Conservation (phyloP, 1,140 invertebrate genomes). For the Trichonephila clavata region DNA sequence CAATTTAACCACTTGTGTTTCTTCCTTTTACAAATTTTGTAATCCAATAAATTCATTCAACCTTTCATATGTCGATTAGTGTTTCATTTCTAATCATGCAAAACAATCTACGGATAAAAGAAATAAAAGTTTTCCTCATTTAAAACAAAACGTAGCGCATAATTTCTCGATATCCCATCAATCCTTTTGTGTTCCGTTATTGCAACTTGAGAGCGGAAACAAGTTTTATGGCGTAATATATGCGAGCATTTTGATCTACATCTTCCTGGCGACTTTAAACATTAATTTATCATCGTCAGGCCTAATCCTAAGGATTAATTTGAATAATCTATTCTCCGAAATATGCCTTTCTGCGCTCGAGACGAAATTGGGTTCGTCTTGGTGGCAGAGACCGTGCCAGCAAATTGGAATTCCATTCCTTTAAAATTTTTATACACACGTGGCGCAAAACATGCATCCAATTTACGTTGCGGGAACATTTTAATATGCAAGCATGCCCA, state of each 20-base stretch:
- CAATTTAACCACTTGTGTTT: too few relatives aligned
- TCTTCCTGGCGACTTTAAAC: conserved; percentile 14
- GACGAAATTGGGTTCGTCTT: neutral
- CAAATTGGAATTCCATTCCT: conserved; percentile 36
- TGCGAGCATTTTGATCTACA: conserved; percentile 24
- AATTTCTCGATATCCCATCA: neutral
- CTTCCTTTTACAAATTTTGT: too few relatives aligned
- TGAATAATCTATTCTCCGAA: conserved; percentile 10
- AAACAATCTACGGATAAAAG: neutral
- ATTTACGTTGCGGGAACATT: conserved; percentile 4
- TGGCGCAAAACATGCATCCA: conserved; percentile 47
- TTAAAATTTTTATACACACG: conserved; percentile 46
- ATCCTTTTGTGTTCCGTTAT: neutral
- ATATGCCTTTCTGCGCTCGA: neutral
- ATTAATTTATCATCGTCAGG: conserved; percentile 38
- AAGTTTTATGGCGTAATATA: neutral
- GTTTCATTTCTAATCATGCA: neutral
- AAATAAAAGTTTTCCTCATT: neutral
- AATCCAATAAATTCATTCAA: too few relatives aligned
- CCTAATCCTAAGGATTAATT: conserved; percentile 10
- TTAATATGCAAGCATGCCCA: conserved; percentile 29
- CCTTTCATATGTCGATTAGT: too few relatives aligned
- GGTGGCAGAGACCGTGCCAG: neutral
- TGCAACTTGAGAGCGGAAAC: neutral
- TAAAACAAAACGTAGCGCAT: neutral